Conservation (phyloP, 2,888 invertebrate species). For the Oligia strigilis region DNA sequence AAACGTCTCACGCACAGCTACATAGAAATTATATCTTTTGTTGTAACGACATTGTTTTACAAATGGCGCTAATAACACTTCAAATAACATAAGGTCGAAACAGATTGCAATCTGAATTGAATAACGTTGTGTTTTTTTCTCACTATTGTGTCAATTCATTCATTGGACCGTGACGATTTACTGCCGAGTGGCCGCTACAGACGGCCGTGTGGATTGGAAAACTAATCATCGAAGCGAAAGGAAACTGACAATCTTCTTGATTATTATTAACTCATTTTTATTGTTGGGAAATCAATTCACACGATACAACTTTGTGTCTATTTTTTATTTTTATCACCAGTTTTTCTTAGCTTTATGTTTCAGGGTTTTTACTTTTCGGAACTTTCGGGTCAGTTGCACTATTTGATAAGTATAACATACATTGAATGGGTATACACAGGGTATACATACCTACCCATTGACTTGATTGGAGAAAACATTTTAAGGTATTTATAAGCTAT, state of each 20-base stretch:
- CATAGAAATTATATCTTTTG: constrained; percentile 73
- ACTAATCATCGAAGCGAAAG: constrained; percentile 10
- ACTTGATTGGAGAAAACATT: too few relatives aligned
- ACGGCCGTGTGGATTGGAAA: constrained; percentile 55
- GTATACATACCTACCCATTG: too few relatives aligned
- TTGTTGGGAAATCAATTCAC: neutral
- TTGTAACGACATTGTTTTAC: constrained; percentile 80
- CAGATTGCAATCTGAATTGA: constrained; percentile 82
- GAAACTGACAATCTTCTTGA: constrained; percentile 1
- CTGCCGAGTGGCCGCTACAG: constrained; percentile 65
- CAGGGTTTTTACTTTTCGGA: neutral
- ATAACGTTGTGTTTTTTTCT: constrained; percentile 78
- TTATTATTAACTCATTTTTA: constrained; percentile 1
- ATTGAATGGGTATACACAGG: neutral
- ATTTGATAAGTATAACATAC: neutral
- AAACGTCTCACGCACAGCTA: constrained; percentile 71
- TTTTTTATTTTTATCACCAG: neutral
- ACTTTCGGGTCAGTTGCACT: neutral
- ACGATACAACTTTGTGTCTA: neutral
- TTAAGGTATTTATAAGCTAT: neutral
- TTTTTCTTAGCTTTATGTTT: neutral
- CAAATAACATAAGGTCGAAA: constrained; percentile 76
- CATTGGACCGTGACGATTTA: constrained; percentile 71
- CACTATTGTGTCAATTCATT: constrained; percentile 83
- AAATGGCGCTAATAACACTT: constrained; percentile 80